Conservation (phyloP, 2,797 vertebrate species). For the Spinus olivaceus region DNA sequence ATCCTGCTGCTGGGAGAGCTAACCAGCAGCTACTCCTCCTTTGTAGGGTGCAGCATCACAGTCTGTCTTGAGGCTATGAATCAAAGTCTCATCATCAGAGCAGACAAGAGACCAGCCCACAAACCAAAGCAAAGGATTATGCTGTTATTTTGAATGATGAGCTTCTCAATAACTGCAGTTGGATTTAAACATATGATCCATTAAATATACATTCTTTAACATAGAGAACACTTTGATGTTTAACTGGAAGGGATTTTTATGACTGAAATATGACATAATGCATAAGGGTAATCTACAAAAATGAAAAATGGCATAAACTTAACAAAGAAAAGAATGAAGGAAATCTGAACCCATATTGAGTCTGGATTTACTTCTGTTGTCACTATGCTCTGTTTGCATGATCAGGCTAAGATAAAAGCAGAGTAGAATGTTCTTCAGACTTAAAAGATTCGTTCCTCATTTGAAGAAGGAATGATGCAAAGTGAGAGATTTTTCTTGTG, state of each 20-base stretch:
- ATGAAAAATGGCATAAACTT: not conserved
- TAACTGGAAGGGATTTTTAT: not conserved
- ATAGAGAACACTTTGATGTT: not conserved
- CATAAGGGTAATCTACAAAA: not conserved
- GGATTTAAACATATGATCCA: not conserved
- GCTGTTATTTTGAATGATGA: not conserved
- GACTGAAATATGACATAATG: not conserved
- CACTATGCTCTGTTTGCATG: not conserved
- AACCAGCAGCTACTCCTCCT: not conserved
- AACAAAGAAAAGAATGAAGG: slow-evolving; percentile 1
- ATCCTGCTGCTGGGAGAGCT: not conserved
- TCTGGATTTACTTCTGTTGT: not conserved
- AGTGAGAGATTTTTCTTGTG: not conserved
- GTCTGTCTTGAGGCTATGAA: not conserved
- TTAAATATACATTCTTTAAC: not conserved
- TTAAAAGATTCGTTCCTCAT: not conserved
- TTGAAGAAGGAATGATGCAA: not conserved
- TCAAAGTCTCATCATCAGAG: not conserved
- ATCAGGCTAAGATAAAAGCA: not conserved
- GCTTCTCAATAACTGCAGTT: not conserved
- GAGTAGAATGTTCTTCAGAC: not conserved
- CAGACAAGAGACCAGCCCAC: not conserved
- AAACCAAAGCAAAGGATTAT: not conserved
- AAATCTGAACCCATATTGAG: not conserved
- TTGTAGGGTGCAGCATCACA: not conserved